These are phyloP conservation scores for Cantharis nigra DNA, from an alignment of 2,888 invertebrate genomes.

Conservation along the genomic window DNA sequence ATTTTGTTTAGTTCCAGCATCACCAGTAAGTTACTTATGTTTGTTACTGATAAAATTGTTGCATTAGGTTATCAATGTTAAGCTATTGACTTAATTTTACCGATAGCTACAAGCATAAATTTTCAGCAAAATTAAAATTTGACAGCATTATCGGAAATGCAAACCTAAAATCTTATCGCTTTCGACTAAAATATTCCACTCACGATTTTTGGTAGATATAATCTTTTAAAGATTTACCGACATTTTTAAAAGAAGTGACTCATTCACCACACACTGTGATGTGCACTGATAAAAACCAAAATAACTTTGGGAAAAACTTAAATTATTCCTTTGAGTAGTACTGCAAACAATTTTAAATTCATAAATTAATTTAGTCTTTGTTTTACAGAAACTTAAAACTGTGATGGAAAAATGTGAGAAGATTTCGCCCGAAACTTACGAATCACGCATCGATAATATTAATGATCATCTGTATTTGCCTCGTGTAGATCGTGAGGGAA, in stretches of 20 bases:
- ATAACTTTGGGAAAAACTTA: neutral
- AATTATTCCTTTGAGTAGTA: too few relatives aligned
- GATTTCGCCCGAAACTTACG: slow-evolving; percentile 62
- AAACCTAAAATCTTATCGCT: neutral
- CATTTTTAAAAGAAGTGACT: neutral
- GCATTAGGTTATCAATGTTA: neutral
- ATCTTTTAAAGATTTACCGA: neutral
- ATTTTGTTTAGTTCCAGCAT: neutral
- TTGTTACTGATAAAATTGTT: neutral
- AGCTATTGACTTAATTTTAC: neutral
- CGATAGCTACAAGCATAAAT: neutral
- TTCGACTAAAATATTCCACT: neutral
- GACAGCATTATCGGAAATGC: neutral
- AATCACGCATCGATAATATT: slow-evolving; percentile 56
- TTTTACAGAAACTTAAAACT: slow-evolving; percentile 65
- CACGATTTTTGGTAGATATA: neutral
- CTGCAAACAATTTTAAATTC: neutral
- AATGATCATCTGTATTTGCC: slow-evolving; percentile 59
- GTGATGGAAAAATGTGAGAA: slow-evolving; percentile 73
- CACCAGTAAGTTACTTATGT: too few relatives aligned
- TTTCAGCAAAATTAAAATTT: neutral
- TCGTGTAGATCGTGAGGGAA: slow-evolving; percentile 67
- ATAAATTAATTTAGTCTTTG: slow-evolving; percentile 1
- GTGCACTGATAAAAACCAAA: neutral
- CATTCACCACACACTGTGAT: neutral